These are phyloP conservation scores for Saguinus oedipus DNA, from an alignment of 2,797 vertebrate genomes.

Conservation along the genomic window DNA sequence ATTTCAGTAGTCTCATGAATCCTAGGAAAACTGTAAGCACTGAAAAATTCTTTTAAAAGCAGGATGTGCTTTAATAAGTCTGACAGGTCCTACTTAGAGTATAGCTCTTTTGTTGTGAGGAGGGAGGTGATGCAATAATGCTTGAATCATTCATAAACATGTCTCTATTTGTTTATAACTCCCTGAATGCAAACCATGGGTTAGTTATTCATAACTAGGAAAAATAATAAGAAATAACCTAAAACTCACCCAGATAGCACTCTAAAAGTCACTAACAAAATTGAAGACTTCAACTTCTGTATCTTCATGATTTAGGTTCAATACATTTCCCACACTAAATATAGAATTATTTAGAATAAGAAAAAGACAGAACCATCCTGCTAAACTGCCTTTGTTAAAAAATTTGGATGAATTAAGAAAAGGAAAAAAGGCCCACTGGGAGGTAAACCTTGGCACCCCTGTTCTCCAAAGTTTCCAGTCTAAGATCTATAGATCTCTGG, in stretches of 20 bases:
- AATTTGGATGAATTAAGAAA: not conserved
- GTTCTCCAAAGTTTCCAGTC: not conserved
- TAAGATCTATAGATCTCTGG: not conserved
- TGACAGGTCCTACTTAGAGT: not conserved
- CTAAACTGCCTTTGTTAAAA: not conserved
- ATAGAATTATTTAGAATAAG: not conserved
- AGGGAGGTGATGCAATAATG: not conserved
- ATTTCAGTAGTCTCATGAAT: not conserved
- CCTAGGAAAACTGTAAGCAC: not conserved
- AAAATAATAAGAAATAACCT: not conserved
- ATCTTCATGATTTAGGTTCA: not conserved
- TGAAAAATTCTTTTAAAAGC: not conserved
- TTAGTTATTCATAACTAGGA: not conserved
- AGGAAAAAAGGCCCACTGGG: not conserved
- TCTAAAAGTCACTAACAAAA: not conserved
- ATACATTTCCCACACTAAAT: not conserved
- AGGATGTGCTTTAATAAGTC: not conserved
- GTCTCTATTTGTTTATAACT: not conserved
- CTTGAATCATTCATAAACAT: not conserved
- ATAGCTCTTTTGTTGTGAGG: not conserved
- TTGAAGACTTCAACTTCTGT: not conserved
- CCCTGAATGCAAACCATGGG: not conserved
- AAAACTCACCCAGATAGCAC: not conserved
- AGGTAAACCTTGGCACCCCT: rapidly evolving
- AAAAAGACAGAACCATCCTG: not conserved